Conservation (phyloP, 1,140 invertebrate genomes). For the Bombus polaris region DNA sequence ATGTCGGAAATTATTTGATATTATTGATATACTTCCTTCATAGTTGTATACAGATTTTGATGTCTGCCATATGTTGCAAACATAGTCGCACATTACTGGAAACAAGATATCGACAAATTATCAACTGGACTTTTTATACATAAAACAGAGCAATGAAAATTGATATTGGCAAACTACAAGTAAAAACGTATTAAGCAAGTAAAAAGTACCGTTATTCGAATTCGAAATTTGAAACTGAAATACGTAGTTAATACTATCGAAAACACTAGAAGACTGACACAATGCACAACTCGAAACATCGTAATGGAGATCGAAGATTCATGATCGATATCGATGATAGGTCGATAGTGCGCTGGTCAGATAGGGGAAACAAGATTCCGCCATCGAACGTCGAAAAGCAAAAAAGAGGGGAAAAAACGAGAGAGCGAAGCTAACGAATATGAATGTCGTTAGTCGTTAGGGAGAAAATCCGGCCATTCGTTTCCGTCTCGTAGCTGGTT, state of each 20-base stretch:
- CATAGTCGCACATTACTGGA: too few relatives aligned
- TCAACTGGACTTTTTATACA: background rate
- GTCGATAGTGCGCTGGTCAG: background rate
- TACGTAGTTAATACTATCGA: background rate
- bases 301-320: background rate
- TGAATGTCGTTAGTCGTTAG: conserved; percentile 24
- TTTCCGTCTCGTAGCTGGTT: background rate
- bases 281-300: background rate
- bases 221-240: background rate
- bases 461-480: conserved; percentile 6
- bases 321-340: background rate
- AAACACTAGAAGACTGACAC: background rate
- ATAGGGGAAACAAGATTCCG: background rate
- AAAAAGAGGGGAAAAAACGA: background rate
- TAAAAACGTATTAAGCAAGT: background rate
- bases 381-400: background rate
- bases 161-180: background rate
- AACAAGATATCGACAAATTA: background rate
- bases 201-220: background rate
- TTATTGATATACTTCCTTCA: too few relatives aligned
- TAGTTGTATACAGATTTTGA: too few relatives aligned
- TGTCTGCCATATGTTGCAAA: too few relatives aligned
- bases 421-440: background rate
- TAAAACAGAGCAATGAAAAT: background rate
- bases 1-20: too few relatives aligned